Percentiles rank a stretch among this genome's conserved stretches.
Evolutionary conservation across 1,140 invertebrate genomes (phyloP).

Genomic region (Gerris buenoi): DNA sequence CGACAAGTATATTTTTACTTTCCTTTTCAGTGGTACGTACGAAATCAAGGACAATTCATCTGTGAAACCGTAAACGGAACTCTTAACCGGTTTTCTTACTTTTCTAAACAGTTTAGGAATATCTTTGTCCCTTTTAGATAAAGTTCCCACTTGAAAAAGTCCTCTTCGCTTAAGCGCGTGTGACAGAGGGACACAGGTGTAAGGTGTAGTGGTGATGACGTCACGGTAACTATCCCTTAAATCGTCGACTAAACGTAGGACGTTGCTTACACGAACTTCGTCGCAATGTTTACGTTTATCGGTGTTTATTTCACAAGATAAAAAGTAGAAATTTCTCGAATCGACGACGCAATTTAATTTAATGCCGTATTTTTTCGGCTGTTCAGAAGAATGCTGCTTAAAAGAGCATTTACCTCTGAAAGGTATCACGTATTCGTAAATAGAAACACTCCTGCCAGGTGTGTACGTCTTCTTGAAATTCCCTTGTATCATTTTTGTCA

Average conservation of each 20-base stretch:
- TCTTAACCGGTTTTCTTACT: neutral
- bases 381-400: neutral
- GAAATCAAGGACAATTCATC: neutral
- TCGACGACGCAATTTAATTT: neutral
- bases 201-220: neutral
- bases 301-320: neutral
- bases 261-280: neutral
- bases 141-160: neutral
- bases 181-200: neutral
- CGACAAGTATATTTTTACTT: neutral
- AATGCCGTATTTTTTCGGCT: neutral
- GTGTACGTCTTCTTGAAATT: neutral
- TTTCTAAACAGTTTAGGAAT: neutral
- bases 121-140: neutral
- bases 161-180: neutral
- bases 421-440: neutral
- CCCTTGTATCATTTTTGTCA: neutral
- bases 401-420: neutral
- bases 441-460: neutral
- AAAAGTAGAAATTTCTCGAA: neutral
- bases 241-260: neutral
- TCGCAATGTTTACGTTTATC: neutral
- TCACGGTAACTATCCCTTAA: neutral
- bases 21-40: neutral
- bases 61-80: neutral